A percentile compares a stretch with the other conserved stretches of the same genome.
These are phyloP conservation scores for Megalops cyprinoides DNA, from an alignment of 2,797 vertebrate genomes.

Conservation along the genomic window DNA sequence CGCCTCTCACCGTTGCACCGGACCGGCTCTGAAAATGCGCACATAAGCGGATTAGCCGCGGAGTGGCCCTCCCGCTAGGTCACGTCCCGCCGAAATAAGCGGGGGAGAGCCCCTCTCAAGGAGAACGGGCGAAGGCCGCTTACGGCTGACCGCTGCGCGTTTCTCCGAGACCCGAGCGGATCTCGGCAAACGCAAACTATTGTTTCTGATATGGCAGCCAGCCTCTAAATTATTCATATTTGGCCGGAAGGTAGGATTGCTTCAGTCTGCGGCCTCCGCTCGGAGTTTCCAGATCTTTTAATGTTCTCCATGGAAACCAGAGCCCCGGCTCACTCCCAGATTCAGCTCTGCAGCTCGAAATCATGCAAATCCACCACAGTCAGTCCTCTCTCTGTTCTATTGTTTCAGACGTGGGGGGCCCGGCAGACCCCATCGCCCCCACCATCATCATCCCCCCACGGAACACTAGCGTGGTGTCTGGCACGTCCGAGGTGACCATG, in stretches of 20 bases:
- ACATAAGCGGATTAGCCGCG: neutral
- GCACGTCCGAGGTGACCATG: slow-evolving; percentile 91
- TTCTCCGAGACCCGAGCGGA: neutral
- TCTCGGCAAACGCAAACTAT: neutral
- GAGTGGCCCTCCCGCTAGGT: neutral
- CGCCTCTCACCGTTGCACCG: neutral
- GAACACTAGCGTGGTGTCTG: slow-evolving; percentile 91
- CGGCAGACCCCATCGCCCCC: slow-evolving; percentile 93
- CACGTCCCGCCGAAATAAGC: neutral
- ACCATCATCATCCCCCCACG: slow-evolving; percentile 91
- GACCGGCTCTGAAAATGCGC: neutral
- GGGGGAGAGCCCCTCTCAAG: neutral
- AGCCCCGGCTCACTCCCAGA: no score
- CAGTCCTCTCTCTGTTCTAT: neutral
- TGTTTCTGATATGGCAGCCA: neutral
- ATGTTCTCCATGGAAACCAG: no score
- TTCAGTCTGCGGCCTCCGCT: no score
- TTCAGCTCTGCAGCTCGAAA: no score
- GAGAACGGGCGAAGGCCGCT: neutral
- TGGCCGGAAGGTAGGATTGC: no score
- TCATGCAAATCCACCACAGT: no score
- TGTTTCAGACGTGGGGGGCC: slow-evolving; percentile 85
- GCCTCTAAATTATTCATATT: neutral
- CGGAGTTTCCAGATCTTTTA: no score
- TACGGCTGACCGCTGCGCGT: neutral